Base-by-base conservation (phyloP, 1,140 invertebrate genomes). In the Danaus plexippus region DNA sequence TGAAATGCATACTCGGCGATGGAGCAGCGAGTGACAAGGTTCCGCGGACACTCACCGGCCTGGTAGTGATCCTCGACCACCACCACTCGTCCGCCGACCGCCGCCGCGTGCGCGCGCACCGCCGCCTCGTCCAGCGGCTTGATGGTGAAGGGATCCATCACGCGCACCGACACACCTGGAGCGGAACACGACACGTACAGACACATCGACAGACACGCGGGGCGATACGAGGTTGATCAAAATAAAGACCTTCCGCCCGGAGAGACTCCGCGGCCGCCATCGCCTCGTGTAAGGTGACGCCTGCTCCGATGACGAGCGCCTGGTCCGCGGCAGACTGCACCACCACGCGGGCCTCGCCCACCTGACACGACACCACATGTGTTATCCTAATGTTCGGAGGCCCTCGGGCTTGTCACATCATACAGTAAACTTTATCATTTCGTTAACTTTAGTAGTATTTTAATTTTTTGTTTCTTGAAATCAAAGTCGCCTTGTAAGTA, bases 21-120 rank as follows among this genome's bases (percentile, higher is more conserved):
- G n/a, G n/a, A n/a, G n/a, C n/a, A 3, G 12, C 47, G 22, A 12
- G n/a, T n/a, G 12, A 13, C 4, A 11, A 32, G 41, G 1, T 18
- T 12, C 8, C 13, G 9, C 3, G 13, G 15, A 6, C 52, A 87
- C 83, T 71, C 66, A 95, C 94, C 96, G 88, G 96, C 93, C 47
- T 93, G 90, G 78, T 99, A 99, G 87, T 99, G 98, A 88, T 99
- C 98, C 81, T 99, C 98, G 6, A 98, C 96, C 32, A 97, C 97
- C 46, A 99, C 71, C 43, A 99, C 90, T 18, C 91, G 90, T 0
- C 96, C 96, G 42, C 93, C 94, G 58, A 90, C 92, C 49, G 93
- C 91, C 49, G 90, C 90, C 9, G 97, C 97, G 79, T 97, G 91
- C 47, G 90, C 87, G 46, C 95, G 86, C 40, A 99, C 92, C 0